These are phyloP conservation scores for Epizoanthus stellaris DNA, from an alignment of 92 coral and sea anemone genomes.

Conservation along the genomic window DNA sequence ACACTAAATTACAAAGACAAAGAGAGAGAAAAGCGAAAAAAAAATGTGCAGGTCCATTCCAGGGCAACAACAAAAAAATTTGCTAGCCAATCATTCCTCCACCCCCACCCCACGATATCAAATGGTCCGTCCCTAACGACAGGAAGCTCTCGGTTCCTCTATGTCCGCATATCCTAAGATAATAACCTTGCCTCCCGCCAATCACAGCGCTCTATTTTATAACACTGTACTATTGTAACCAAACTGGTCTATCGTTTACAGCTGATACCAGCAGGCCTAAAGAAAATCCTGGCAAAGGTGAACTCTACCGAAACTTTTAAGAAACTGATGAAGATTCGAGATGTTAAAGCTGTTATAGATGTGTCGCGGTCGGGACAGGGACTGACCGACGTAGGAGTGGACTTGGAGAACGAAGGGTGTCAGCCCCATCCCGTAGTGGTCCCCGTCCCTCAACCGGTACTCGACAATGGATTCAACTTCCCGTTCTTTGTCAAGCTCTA, in stretches of 20 bases:
- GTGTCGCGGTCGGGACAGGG: background rate
- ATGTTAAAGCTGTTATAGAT: slow-evolving; percentile 30
- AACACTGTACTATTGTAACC: too few relatives aligned
- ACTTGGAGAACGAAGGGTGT: slow-evolving; percentile 65
- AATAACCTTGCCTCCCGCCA: too few relatives aligned
- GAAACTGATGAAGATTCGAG: slow-evolving; percentile 51
- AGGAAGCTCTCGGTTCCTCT: too few relatives aligned
- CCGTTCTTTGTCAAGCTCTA: slow-evolving; percentile 74
- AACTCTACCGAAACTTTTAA: slow-evolving; percentile 64
- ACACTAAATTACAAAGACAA: too few relatives aligned
- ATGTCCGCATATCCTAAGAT: too few relatives aligned
- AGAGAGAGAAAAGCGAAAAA: too few relatives aligned
- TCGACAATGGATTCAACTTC: slow-evolving; percentile 58
- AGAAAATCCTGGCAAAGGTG: slow-evolving; percentile 66
- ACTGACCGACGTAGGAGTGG: background rate
- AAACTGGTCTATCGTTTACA: background rate
- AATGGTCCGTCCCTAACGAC: too few relatives aligned
- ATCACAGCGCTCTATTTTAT: too few relatives aligned
- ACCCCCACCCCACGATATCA: too few relatives aligned
- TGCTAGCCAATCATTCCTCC: too few relatives aligned
- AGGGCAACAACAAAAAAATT: too few relatives aligned
- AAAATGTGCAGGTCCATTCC: too few relatives aligned
- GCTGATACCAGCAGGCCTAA: slow-evolving; percentile 61
- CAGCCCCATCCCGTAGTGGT: slow-evolving; percentile 66
- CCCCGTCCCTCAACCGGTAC: slow-evolving; percentile 74